phyloP scores from a whole-genome alignment of 2,113 vertebrate species.

The Saccopteryx leptura region DNA sequence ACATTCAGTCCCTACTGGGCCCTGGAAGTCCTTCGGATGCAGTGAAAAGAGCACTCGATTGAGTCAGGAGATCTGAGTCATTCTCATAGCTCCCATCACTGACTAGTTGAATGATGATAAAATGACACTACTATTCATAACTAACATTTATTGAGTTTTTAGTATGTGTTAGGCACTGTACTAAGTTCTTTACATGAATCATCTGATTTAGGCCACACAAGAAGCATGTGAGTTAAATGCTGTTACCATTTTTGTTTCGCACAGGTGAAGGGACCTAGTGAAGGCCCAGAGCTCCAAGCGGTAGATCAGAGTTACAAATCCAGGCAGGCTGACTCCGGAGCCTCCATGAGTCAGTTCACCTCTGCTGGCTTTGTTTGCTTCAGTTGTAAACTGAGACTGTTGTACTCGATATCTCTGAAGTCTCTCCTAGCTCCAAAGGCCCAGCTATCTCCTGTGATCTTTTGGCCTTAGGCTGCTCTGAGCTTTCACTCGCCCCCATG shows the following conservation, averaged over 20 bases:
- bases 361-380: slow-evolving; percentile 48
- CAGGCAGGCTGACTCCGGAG: not conserved
- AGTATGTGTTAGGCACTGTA: slow-evolving; percentile 6
- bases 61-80: not conserved
- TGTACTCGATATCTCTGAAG: not conserved
- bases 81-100: slow-evolving; percentile 24
- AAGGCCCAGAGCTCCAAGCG: not conserved
- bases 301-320: not conserved
- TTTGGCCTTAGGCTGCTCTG: not conserved
- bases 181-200: slow-evolving; percentile 51
- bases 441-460: slow-evolving; percentile 30
- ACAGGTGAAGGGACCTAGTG: not conserved
- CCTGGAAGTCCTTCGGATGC: not conserved
- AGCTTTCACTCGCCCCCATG: not conserved
- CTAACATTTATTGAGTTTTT: slow-evolving; percentile 38
- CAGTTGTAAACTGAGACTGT: slow-evolving; percentile 37
- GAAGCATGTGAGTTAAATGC: slow-evolving; percentile 32
- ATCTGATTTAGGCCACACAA: slow-evolving; percentile 35
- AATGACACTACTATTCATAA: slow-evolving; percentile 51
- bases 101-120: slow-evolving; percentile 48
- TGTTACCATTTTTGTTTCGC: slow-evolving; percentile 39
- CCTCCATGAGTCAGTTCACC: not conserved
- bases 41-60: slow-evolving; percentile 50
- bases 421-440: slow-evolving; percentile 50
- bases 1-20: not conserved